These are phyloP conservation scores for Megamerina dolium DNA, from an alignment of 2,888 invertebrate species.

Conservation along the genomic window DNA sequence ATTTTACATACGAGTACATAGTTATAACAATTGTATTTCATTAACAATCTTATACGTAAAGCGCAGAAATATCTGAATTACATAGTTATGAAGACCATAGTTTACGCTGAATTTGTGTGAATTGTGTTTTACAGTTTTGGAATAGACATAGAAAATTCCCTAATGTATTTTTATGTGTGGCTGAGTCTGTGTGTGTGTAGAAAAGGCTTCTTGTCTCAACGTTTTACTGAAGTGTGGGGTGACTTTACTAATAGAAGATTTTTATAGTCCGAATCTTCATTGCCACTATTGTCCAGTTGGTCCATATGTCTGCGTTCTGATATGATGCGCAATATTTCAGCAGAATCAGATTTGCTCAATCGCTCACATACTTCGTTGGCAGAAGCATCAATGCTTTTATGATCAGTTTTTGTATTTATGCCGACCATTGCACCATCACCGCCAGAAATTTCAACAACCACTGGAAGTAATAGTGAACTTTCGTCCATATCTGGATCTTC, in stretches of 20 bases:
- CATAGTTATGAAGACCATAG: conserved; percentile 36
- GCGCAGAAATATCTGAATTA: conserved; percentile 23
- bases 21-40: conserved; percentile 22
- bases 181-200: not conserved
- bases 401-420: not conserved
- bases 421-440: not conserved
- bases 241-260: conserved; percentile 46
- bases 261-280: conserved; percentile 48
- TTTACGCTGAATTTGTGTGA: conserved; percentile 33
- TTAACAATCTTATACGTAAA: not conserved
- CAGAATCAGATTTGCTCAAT: conserved; percentile 45
- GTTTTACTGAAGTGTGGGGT: conserved; percentile 35
- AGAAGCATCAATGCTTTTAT: conserved; percentile 6
- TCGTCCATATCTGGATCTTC: conserved; percentile 53
- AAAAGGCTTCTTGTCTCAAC: not conserved
- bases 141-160: conserved; percentile 32
- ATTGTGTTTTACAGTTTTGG: not conserved
- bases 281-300: conserved; percentile 44
- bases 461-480: conserved; percentile 50
- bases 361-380: conserved; percentile 15
- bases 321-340: conserved; percentile 48
- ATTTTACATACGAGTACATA: conserved; percentile 25
- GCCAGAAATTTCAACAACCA: conserved; percentile 17
- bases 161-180: conserved; percentile 19
- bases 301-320: conserved; percentile 48